Evolutionary conservation across 2,888 invertebrate genomes (phyloP), one percentile per base, ranked within the genome.

Genomic region (Pantelozetes paolii): DNA sequence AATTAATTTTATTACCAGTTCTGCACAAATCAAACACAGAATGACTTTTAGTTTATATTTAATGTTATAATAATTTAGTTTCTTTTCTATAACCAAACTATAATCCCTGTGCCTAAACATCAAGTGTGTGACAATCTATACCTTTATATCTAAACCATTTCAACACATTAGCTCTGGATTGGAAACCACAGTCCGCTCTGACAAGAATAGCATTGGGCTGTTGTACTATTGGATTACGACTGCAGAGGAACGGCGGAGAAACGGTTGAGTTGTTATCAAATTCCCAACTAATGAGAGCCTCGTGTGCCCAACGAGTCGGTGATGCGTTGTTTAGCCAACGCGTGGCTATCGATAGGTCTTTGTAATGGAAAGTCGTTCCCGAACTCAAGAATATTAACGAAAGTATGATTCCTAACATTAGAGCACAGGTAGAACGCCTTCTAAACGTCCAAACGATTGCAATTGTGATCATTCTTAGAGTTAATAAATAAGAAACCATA

Each of bases 271-370:
- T 76, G 9, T 75, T 72, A 23, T 76, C 75, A 40, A 79, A 78
- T 45, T 80, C 80, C 77, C 79, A 79, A 15, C 74, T 74, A 23
- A 77, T 76, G 30, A 91, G 81, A 76, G 88, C 87, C 0, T 89
- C 88, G 77, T 90, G 80, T 1, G 89, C 81, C 90, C 91, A 92
- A 74, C 87, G 85, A 0, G 88, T 86, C 0, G 91, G 91, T 2
- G 90, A 89, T 64, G 88, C 84, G 78, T 87, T 86, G 3, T 77
- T 76, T 1, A 77, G 62, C 88, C 89, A 90, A 72, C 83, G 84
- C 75, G 87, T 86, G 80, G 89, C 87, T 26, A 83, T 80, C 1
- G 89, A 87, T 76, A 90, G 79, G 81, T 91, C 90, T 73, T 85
- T 84, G 5, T 87, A 85, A 79, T 91, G 90, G 40, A 91, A 80